phyloP scores from a whole-genome alignment of 1,140 invertebrate species.

The Coenobita brevimanus region DNA sequence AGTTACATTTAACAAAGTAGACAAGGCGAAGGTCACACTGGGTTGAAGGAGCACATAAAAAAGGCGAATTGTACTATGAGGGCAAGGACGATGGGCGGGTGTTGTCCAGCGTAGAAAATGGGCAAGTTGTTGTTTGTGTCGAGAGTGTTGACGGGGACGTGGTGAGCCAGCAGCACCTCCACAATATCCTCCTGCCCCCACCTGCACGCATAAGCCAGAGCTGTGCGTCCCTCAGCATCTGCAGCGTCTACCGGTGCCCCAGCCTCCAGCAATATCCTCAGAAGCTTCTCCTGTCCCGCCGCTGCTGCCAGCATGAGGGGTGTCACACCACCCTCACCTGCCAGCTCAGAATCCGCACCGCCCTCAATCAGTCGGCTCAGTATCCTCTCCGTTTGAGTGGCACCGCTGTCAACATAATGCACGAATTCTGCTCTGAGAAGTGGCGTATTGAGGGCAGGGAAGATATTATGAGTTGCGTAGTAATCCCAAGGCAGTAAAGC shows the following conservation, averaged over 20 bases:
- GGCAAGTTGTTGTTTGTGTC: slow-evolving; percentile 54
- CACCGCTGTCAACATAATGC: slow-evolving; percentile 32
- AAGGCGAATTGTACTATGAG: slow-evolving; percentile 67
- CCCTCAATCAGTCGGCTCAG: slow-evolving; percentile 24
- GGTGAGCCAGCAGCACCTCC: slow-evolving; percentile 4
- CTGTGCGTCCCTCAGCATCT: slow-evolving; percentile 49
- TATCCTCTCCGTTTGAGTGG: background rate
- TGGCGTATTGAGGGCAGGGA: slow-evolving; percentile 59
- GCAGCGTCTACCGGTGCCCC: slow-evolving; percentile 25
- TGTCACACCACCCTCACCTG: slow-evolving; percentile 42
- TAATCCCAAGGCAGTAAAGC: slow-evolving; percentile 64
- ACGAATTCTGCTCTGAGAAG: slow-evolving; percentile 48
- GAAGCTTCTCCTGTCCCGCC: slow-evolving; percentile 35
- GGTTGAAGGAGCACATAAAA: slow-evolving; percentile 38
- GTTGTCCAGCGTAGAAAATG: slow-evolving; percentile 63
- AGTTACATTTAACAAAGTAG: too few relatives aligned
- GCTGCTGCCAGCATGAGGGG: slow-evolving; percentile 65
- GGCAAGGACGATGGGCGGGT: slow-evolving; percentile 48
- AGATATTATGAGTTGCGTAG: slow-evolving; percentile 62
- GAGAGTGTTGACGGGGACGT: slow-evolving; percentile 38
- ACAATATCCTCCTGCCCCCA: slow-evolving; percentile 51
- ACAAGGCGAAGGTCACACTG: too few relatives aligned
- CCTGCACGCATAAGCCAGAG: slow-evolving; percentile 56
- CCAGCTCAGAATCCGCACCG: slow-evolving; percentile 11
- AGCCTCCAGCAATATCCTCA: slow-evolving; percentile 19